Percentiles rank a stretch among this genome's conserved stretches.
Conservation (phyloP, 2,888 invertebrate species). For the Aelia acuminata region DNA sequence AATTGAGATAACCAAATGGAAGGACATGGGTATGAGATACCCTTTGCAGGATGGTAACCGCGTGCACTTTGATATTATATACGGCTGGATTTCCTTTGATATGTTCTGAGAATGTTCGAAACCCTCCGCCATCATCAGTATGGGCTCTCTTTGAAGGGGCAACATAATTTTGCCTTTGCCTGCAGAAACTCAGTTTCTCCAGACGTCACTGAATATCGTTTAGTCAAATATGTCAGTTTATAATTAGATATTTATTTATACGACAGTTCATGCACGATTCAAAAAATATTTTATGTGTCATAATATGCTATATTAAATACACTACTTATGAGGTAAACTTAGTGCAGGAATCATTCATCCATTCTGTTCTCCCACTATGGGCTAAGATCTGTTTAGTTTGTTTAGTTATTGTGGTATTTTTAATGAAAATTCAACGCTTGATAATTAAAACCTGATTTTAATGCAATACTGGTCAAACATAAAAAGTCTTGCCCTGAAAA, state of each 20-base stretch:
- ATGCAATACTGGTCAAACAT: too few species aligned
- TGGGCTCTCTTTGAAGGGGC: not conserved
- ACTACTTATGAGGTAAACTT: too few species aligned
- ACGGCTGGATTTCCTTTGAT: not conserved
- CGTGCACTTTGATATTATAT: not conserved
- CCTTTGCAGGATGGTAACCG: not conserved
- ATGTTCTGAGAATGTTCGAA: slow-evolving; percentile 14
- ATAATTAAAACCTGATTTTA: too few species aligned
- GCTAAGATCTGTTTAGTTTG: too few species aligned
- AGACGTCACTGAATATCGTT: not conserved
- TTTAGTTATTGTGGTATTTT: too few species aligned
- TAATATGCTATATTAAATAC: too few species aligned
- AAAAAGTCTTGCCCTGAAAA: too few species aligned
- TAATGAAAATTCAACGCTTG: too few species aligned
- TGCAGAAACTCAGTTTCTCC: not conserved
- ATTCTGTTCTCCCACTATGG: too few species aligned
- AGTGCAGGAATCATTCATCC: too few species aligned
- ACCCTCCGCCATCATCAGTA: not conserved
- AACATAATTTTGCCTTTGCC: not conserved
- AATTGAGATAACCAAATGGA: not conserved
- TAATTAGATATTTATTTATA: not conserved
- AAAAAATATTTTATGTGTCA: too few species aligned
- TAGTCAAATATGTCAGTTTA: not conserved
- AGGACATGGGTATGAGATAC: not conserved
- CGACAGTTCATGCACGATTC: not conserved